These are phyloP conservation scores for Holacanthella duospinosa DNA, from an alignment of 2,888 invertebrate species.

Conservation along the genomic window DNA sequence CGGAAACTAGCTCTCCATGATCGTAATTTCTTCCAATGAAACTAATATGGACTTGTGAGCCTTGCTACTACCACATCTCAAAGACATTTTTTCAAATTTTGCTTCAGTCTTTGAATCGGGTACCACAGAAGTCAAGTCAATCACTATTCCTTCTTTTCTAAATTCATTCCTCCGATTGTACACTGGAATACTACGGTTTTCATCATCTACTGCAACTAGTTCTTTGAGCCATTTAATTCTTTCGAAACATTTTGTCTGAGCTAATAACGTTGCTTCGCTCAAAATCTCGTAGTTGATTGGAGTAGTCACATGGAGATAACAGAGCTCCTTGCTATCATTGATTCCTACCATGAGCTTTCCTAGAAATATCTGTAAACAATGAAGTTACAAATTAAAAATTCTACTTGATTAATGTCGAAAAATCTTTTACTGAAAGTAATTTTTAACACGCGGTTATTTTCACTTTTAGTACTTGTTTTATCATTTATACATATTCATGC, in stretches of 20 bases:
- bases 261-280: slow-evolving; percentile 23
- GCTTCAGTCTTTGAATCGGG: too few species aligned
- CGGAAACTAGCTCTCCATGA: too few species aligned
- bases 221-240: slow-evolving; percentile 25
- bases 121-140: too few species aligned
- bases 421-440: not conserved
- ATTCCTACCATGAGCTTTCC: slow-evolving; percentile 32
- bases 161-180: slow-evolving; percentile 4
- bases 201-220: slow-evolving; percentile 15
- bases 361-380: slow-evolving; percentile 25
- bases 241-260: slow-evolving; percentile 27
- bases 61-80: too few species aligned
- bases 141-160: not conserved
- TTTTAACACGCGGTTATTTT: not conserved
- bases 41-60: too few species aligned
- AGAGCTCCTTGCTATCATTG: slow-evolving; percentile 33
- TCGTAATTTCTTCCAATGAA: too few species aligned
- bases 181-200: slow-evolving; percentile 11
- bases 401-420: not conserved
- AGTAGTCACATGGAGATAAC: slow-evolving; percentile 30
- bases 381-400: not conserved
- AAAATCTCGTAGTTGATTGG: slow-evolving; percentile 24
- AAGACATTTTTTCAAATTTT: too few species aligned
- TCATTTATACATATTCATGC: not conserved
- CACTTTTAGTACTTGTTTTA: too few species aligned